Percentiles rank a stretch among this genome's conserved stretches.
These are phyloP conservation scores for Numenius arquata DNA, from an alignment of 2,113 vertebrate species.

Conservation along the genomic window DNA sequence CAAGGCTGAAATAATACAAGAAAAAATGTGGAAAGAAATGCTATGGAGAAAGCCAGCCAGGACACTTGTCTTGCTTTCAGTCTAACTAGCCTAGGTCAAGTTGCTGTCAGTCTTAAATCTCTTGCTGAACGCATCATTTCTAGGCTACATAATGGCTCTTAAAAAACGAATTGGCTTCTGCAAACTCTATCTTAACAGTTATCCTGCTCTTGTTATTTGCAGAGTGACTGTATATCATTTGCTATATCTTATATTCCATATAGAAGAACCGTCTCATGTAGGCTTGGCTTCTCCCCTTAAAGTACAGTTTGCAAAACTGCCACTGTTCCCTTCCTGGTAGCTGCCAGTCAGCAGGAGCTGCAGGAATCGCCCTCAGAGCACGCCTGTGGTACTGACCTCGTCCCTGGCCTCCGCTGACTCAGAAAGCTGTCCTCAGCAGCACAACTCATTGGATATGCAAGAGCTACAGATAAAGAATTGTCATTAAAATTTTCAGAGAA, in stretches of 20 bases:
- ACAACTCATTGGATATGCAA: neutral
- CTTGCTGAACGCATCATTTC: neutral
- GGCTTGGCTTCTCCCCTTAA: neutral
- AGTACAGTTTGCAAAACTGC: neutral
- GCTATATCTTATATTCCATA: neutral
- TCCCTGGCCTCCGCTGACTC: neutral
- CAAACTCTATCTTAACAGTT: neutral
- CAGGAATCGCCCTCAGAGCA: fast-evolving
- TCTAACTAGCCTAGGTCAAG: neutral
- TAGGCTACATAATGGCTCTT: neutral
- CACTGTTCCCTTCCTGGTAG: neutral
- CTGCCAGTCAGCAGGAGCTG: neutral
- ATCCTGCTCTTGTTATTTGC: neutral
- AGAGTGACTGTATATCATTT: neutral
- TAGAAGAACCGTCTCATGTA: neutral
- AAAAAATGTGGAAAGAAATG: neutral
- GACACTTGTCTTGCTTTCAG: neutral
- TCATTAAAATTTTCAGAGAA: neutral
- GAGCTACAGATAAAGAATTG: neutral
- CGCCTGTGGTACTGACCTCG: neutral
- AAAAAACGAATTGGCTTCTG: neutral
- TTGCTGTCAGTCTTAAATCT: neutral
- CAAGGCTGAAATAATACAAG: neutral
- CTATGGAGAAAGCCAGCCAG: neutral
- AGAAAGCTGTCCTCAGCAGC: neutral